Base-by-base conservation (phyloP, 2,797 vertebrate genomes). In the Craterocephalus amniculus region DNA sequence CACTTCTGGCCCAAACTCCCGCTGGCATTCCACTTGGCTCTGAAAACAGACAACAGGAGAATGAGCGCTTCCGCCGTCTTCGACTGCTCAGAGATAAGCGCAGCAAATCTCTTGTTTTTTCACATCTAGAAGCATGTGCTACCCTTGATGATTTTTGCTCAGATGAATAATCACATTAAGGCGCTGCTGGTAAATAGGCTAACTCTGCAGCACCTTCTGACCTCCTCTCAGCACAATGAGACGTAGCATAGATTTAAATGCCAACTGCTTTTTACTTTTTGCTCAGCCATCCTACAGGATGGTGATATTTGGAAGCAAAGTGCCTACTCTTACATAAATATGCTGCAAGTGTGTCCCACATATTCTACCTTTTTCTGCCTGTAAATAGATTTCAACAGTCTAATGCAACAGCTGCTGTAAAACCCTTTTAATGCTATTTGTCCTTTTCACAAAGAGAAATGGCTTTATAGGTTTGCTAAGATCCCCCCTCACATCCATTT, bases 1-100 rank as follows among this genome's bases (percentile, higher is more conserved):
- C 91, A 90, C 97, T 97, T 54, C 89, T 94, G 35, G 95, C 96
- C 75, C 93, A 94, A 48, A 97, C 95, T 0, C 93, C 94, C 0
- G 90, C 91, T 72, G 97, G 97, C 64, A 96, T 93, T 9, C 88
- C 78, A 66, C 95, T 96, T 54, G 97, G 97, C 90, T 98, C 97
- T 99, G 94, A 85, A 88, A 88, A 73, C 79, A 91, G 77, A 92
- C 83, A 83, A 76, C 76, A 81, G 48, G 77, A 85, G 72, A 83
- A 78, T 87, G 83, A 88, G 76, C 77, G 27, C 64, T 36, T 59
- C 78, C n/a, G 70, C 45, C 38, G 66, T 43, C 67, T 45, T 76
- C 43, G 78, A 73, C 70, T 66, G 56, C 65, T 70, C 64, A 63
- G 51, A 79, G 78, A 86, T 59, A 56, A 75, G 78, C 70, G 71